Conservation (phyloP, 2,888 invertebrate species). For the Trachelus stipa region DNA sequence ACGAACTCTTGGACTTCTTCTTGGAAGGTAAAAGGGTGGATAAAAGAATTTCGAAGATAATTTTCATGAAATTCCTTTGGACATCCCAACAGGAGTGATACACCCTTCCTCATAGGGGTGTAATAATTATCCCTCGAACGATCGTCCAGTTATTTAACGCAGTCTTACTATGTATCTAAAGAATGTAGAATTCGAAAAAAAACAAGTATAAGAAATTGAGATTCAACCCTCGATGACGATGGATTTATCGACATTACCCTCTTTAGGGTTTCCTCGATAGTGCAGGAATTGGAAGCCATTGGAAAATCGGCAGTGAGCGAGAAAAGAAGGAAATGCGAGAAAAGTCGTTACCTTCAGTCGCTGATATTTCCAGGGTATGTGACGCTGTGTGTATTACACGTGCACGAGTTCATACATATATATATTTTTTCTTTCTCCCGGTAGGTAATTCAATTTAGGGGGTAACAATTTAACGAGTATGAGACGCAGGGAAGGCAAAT, state of each 20-base stretch:
- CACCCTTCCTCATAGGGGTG: not conserved
- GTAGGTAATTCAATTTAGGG: conserved; percentile 14
- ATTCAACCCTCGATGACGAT: not conserved
- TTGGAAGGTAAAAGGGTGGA: not conserved
- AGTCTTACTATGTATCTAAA: not conserved
- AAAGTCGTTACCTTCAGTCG: conserved; percentile 2
- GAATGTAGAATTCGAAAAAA: not conserved
- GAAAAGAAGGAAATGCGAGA: not conserved
- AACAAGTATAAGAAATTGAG: not conserved
- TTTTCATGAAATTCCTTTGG: not conserved
- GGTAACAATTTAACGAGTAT: conserved; percentile 14
- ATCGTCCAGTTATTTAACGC: not conserved
- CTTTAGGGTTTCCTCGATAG: not conserved
- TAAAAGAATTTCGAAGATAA: not conserved
- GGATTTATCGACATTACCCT: not conserved
- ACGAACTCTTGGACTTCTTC: not conserved
- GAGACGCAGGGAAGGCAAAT: conserved; percentile 14
- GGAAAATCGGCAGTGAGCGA: not conserved
- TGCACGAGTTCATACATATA: not conserved
- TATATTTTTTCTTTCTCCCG: conserved; percentile 1
- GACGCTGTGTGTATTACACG: not conserved
- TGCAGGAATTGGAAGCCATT: not conserved
- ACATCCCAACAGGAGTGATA: not conserved
- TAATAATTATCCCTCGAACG: not conserved
- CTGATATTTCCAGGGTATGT: not conserved